Evolutionary conservation across 2,113 vertebrate genomes (phyloP).

Genomic region (Pseudorasbora parva): DNA sequence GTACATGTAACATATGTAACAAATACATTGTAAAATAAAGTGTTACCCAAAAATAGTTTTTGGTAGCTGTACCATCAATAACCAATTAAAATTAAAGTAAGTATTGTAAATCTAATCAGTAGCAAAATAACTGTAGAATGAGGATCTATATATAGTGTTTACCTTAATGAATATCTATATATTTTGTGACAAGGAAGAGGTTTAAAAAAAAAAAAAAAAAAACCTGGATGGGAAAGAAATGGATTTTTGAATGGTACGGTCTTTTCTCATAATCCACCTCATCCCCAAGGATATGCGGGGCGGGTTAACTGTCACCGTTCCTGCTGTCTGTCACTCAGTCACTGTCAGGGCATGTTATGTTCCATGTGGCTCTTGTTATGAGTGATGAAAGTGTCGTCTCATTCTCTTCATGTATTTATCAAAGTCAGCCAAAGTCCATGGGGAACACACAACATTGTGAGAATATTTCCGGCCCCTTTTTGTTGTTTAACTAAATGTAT

Average conservation of each 20-base stretch:
- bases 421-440: conserved; percentile 6
- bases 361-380: background rate
- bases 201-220: background rate
- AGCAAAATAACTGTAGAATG: background rate
- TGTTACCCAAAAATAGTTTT: background rate
- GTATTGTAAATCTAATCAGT: background rate
- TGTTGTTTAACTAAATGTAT: background rate
- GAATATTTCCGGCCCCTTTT: conserved; percentile 16
- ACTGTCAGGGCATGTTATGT: conserved; percentile 34
- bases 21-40: no score
- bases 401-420: conserved; percentile 35
- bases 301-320: background rate
- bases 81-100: conserved; percentile 17
- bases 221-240: background rate
- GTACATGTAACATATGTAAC: no score
- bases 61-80: background rate
- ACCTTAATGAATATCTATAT: background rate
- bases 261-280: conserved; percentile 35
- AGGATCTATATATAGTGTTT: no score
- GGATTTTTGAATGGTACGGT: background rate
- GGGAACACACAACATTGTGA: background rate
- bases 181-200: background rate
- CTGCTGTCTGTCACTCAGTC: conserved; percentile 38
- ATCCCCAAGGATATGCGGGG: background rate
- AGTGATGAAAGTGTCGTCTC: conserved; percentile 39